Evolutionary conservation across 2,797 vertebrate genomes (phyloP), one percentile per base, ranked within the genome.

Genomic region (Pantherophis vulpinus): DNA sequence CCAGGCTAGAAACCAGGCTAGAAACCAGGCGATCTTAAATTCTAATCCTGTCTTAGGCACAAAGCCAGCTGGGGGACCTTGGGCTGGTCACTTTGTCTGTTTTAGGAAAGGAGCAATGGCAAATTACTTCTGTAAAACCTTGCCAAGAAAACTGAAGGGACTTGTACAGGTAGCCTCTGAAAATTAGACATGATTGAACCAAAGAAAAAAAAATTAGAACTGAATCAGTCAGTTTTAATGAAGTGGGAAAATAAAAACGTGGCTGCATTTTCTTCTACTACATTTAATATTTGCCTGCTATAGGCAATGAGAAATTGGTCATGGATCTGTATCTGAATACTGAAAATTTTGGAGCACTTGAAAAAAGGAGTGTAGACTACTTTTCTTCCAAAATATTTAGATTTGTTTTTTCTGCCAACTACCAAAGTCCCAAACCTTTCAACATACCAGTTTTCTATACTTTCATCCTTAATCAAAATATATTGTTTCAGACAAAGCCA

Each of bases 401-500:
- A 88, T 94, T 90, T 60, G 94, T 55, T 25, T 14, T 37, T 37
- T 18, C 59, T 89, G 13, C 0, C 27, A 91, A 63, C 91, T 89
- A 79, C 55, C 1, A 51, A 20, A 51, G 47, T 51, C 54, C n/a
- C 63, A 70, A 70, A 16, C n/a, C 47, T 14, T 9, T 16, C 27
- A n/a, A 11, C 20, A 12, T 23, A 86, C 16, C 14, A 13, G 16
- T 90, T 32, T 32, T 70, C 27, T n/a, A 59, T 9, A 55, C 23
- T 56, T 23, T 20, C 47, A 32, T 0, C 20, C 25, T 29, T 87
- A 89, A 94, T 95, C 32, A 79, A 59, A 91, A 79, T n/a, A 32
- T 90, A n/a, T 20, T 23, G 58, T 94, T 96, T 95, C 37, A 63
- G 60, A 90, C 27, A 79, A 63, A 92, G 51, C 18, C 59, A 94